Conservation (phyloP, 2,113 vertebrate genomes). For the Andinoacara biseriatus region DNA sequence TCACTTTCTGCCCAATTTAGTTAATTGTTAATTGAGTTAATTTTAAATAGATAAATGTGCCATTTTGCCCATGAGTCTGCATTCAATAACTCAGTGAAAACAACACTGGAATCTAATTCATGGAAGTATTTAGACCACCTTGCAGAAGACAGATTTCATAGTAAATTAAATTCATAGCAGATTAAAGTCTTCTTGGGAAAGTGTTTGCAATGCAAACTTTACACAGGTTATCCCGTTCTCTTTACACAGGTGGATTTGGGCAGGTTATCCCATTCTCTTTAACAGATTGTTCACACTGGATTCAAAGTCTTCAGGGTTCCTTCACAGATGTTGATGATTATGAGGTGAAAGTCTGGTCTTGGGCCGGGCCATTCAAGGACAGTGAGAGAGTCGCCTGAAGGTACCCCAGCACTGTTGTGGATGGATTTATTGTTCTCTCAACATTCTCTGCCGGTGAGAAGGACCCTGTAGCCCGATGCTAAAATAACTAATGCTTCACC, state of each 20-base stretch:
- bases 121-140: not conserved
- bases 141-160: not conserved
- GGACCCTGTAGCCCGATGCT: not conserved
- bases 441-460: not conserved
- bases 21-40: not conserved
- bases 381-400: slow-evolving; percentile 2
- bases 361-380: not conserved
- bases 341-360: not conserved
- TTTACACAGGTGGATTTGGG: not conserved
- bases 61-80: not conserved
- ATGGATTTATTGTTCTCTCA: not conserved
- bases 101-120: not conserved
- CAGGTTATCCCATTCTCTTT: not conserved
- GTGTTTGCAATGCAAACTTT: not conserved
- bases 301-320: not conserved
- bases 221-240: not conserved
- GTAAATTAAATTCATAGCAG: not conserved
- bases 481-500: not conserved
- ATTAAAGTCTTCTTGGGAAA: not conserved
- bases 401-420: not conserved
- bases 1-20: not conserved
- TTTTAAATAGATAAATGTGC: not conserved
- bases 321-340: not conserved
- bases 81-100: not conserved
- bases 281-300: slow-evolving; percentile 3